Percentiles rank a stretch among this genome's conserved stretches.
phyloP scores from a whole-genome alignment of 2,888 invertebrate species.

The Drosophila tanythrix region DNA sequence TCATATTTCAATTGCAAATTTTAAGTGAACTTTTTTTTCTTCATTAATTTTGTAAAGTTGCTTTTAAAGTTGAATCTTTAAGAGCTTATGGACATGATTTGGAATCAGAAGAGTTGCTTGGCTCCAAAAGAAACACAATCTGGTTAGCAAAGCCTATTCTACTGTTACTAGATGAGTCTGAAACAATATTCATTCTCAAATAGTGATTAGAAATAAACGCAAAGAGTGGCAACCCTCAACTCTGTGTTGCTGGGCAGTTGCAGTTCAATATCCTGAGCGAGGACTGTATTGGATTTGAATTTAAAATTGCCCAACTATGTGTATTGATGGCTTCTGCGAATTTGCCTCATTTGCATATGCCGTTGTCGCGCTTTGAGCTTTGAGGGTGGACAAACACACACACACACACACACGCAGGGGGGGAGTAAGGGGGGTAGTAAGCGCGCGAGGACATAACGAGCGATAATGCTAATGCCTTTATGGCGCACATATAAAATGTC shows the following conservation, averaged over 20 bases:
- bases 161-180: not conserved
- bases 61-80: not conserved
- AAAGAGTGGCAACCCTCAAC: constrained; percentile 35
- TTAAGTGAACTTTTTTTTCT: not conserved
- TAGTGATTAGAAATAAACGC: not conserved
- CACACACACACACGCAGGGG: constrained; percentile 5
- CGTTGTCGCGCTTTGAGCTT: constrained; percentile 49
- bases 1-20: not conserved
- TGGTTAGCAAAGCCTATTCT: not conserved
- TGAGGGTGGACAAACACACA: constrained; percentile 58
- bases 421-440: constrained; percentile 2
- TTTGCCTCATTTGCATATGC: constrained; percentile 73
- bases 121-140: not conserved
- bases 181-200: constrained; percentile 3
- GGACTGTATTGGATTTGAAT: constrained; percentile 74
- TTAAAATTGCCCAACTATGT: constrained; percentile 65
- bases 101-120: not conserved
- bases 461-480: constrained; percentile 82
- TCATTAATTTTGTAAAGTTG: not conserved
- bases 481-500: constrained; percentile 80
- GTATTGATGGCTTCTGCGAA: constrained; percentile 73
- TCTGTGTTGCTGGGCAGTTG: constrained; percentile 43
- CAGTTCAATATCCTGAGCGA: constrained; percentile 51
- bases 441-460: constrained; percentile 75
- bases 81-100: not conserved